Base-by-base conservation (phyloP, 2,797 vertebrate species). In the Eidolon dupreanum region DNA sequence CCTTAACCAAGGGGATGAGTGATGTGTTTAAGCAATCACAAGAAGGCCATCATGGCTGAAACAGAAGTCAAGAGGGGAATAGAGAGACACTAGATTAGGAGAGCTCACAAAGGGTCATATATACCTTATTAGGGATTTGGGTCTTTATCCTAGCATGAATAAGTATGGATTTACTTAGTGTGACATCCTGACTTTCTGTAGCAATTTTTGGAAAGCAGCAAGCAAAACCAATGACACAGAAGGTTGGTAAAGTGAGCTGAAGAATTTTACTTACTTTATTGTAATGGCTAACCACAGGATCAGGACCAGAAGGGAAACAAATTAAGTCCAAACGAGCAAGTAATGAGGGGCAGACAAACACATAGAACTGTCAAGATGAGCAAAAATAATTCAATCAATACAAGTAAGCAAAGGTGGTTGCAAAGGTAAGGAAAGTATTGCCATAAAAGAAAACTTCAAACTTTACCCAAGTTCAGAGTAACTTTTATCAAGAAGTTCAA, bases 401-500 rank as follows among this genome's bases (percentile, higher is more conserved):
- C 26, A 1, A 94, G 10, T 41, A 66, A 43, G 33, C n/a, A 26
- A 84, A 93, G 7, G 41, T 20, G 51, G 11, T 15, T 68, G 68
- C 3, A 49, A 33, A 51, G 36, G 51, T 51, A 82, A 88, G 31
- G n/a, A 82, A 61, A 83, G 11, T 57, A 24, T 78, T 51, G 36
- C 26, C 68, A 79, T 13, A 31, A 57, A 70, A 78, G 11, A 41
- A 93, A 78, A 87, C 33, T 49, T 95, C 51, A 68, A 22, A 61
- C 26, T 66, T 75, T 77, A 86, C 33, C 49, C 51, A 78, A 33
- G 49, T 88, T 78, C 46, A 66, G 55, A 65, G 38, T 49, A 68
- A 84, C 70, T 78, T 84, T 83, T 92, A 74, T 36, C 16, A 26
- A 75, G 26, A 93, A 88, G 12, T n/a, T 92, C 38, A n/a, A 73